Evolutionary conservation across 2,888 invertebrate genomes (phyloP), one percentile per base, ranked within the genome.

Genomic region (Augochlorella aurata): DNA sequence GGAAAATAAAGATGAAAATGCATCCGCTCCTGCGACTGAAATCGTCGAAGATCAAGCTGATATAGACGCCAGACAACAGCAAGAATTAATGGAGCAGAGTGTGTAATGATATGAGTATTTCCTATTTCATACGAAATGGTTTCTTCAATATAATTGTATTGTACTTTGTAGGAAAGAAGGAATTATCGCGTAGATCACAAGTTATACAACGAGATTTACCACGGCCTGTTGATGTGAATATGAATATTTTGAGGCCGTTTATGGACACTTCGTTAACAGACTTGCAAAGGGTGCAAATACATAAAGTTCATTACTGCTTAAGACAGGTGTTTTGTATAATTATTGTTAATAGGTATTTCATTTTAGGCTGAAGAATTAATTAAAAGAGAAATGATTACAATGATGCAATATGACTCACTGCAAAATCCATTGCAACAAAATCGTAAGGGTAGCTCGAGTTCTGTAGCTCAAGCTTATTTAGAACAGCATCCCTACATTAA

Each of bases 311-410:
- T 58, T 49, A 70, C 18, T 68, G 47, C 65, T 65, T 14, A 61
- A 18, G 18, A 38, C 18, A 18, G 16, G 29, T 4, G 14, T 44
- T 21, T 16, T 1, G 49, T 14, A n/a, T 14, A 0, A 16, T 44
- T 21, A 18, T 29, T 70, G 38, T 38, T 65, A 50, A 38, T 38
- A 2, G 68, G 47, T 67, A 52, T 65, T 67, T 71, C 14, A 45
- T 90, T 89, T 68, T 85, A 97, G 95, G 98, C 99, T 1, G 99
- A 99, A 94, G 99, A 99, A 93, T 93, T 98, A 85, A 98, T 99
- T 83, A 99, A 99, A 94, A 96, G 96, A 79, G 99, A 99, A 95
- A 99, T 99, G 98, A 95, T 98, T 85, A 97, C 97, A 44, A 98
- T 99, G 98, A 94, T 98, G 88, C 97, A 98, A 90, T 98, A 97